Evolutionary conservation across 2,888 invertebrate species (phyloP).

Genomic region (Synanthedon formicaeformis): DNA sequence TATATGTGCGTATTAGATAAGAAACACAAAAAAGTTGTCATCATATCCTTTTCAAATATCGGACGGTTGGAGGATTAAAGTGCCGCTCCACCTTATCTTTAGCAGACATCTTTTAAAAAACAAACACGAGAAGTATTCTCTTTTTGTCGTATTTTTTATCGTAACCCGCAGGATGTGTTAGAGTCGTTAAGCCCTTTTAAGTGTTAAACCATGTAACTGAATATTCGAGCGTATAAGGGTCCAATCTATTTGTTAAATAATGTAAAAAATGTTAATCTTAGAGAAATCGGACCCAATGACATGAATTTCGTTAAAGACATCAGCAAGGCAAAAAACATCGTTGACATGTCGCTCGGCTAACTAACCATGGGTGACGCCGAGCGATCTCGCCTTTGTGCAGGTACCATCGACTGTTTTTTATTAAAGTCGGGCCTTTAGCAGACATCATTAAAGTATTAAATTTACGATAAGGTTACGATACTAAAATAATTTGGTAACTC

Average conservation of each 20-base stretch:
- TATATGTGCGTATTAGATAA: conserved; percentile 55
- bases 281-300: conserved; percentile 67
- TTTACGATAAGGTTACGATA: conserved; percentile 48
- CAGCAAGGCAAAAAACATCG: conserved; percentile 61
- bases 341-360: conserved; percentile 52
- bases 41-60: conserved; percentile 71
- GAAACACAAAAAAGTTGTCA: conserved; percentile 64
- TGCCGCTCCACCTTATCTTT: conserved; percentile 65
- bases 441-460: conserved; percentile 63
- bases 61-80: conserved; percentile 66
- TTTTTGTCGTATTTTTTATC: conserved; percentile 67
- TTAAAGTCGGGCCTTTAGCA: conserved; percentile 40
- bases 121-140: conserved; percentile 65
- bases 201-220: conserved; percentile 72
- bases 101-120: conserved; percentile 71
- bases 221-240: conserved; percentile 67
- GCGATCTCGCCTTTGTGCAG: conserved; percentile 33
- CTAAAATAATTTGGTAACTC: conserved; percentile 26
- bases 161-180: conserved; percentile 71
- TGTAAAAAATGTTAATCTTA: conserved; percentile 63
- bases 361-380: conserved; percentile 45
- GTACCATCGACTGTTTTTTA: conserved; percentile 39
- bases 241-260: conserved; percentile 69
- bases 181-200: conserved; percentile 71
- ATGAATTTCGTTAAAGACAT: conserved; percentile 68